Evolutionary conservation across 1,140 invertebrate genomes (phyloP), one percentile per base, ranked within the genome.

Genomic region (Bombus pascuorum): DNA sequence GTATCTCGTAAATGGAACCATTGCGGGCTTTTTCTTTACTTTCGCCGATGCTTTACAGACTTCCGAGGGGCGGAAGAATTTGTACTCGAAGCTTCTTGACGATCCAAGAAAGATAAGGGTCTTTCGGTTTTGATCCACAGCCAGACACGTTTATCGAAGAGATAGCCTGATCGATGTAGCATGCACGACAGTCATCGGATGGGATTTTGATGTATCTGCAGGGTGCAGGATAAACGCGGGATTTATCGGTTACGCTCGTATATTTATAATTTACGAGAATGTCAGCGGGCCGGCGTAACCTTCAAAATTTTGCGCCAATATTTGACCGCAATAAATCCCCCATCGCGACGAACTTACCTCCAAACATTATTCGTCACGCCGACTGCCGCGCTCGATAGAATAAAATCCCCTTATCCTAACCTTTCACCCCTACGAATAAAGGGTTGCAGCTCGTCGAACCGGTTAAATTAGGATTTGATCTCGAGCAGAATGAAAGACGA

Each of bases 401-500:
- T 70, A 47, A 66, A 28, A 53, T 68, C 42, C 62, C 12, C 76
- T 44, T 34, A n/a, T n/a, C 18, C 39, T 13, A 8, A n/a, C 28
- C 37, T 28, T 47, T n/a, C 34, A 42, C 8, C 37, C 75, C 57
- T 5, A 15, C n/a, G 22, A 37, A 34, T 18, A 37, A 68, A 25
- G 66, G 66, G 66, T 37, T 68, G 37, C 32, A 22, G 34, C 6
- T 34, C 32, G 3, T 10, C 32, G 12, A n/a, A 71, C 6, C 42
- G 15, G 5, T 34, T 5, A 37, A 81, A 62, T 12, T 47, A n/a
- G 3, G 13, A n/a, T 25, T 79, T 6, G 34, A 57, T 65, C 62
- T 66, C 32, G 65, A 34, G 42, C 71, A 25, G 57, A 70, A 76
- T 76, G 87, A 83, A 84, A 83, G 87, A 90, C 86, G 86, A 90